Percentiles rank a stretch among this genome's conserved stretches.
phyloP scores from a whole-genome alignment of 2,797 vertebrate genomes.

The Sebastes kiyomatsui region DNA sequence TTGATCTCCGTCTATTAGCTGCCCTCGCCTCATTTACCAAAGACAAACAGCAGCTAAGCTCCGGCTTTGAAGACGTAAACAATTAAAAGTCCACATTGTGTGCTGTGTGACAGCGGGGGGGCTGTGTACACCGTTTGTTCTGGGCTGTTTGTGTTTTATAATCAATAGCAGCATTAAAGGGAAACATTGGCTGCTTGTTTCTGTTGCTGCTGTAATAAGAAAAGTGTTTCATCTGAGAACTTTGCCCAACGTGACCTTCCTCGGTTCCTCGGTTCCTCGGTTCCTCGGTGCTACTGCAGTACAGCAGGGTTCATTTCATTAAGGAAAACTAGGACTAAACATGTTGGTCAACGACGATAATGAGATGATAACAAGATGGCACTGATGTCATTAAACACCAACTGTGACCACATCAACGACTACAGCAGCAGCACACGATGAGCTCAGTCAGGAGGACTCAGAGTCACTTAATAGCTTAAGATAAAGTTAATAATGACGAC shows the following conservation, averaged over 20 bases:
- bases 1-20: constrained; percentile 65
- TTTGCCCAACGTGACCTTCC: not conserved
- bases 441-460: too few relatives aligned
- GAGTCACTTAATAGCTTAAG: too few relatives aligned
- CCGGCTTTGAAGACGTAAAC: constrained; percentile 55
- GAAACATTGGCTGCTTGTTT: constrained; percentile 17
- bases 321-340: not conserved
- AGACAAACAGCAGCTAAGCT: constrained; percentile 66
- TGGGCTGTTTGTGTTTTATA: constrained; percentile 39
- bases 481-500: too few relatives aligned
- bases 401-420: too few relatives aligned
- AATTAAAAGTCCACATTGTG: constrained; percentile 55
- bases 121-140: constrained; percentile 19
- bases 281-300: not conserved
- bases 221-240: constrained; percentile 1
- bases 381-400: too few relatives aligned
- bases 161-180: constrained; percentile 56
- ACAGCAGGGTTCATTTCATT: not conserved
- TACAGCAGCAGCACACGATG: too few relatives aligned
- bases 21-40: constrained; percentile 67
- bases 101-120: constrained; percentile 23
- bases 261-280: too few relatives aligned
- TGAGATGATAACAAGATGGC: not conserved
- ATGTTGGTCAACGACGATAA: not conserved
- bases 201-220: constrained; percentile 36